A percentile compares a stretch with the other conserved stretches of the same genome.
These are phyloP conservation scores for Drosophila rufa DNA, from an alignment of 1,140 invertebrate species.

Conservation along the genomic window DNA sequence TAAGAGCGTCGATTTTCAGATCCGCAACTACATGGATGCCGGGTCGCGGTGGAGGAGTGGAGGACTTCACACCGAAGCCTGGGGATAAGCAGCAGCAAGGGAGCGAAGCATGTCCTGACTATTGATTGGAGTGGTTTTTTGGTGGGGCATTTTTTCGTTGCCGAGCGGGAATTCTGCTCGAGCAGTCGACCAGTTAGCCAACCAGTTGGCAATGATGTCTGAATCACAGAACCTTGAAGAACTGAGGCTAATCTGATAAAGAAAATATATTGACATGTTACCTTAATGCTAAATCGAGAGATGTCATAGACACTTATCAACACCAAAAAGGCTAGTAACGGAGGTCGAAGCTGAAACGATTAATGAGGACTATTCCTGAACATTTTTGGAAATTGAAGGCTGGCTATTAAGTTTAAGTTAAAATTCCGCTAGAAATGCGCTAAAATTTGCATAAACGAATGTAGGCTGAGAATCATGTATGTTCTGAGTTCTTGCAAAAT, in stretches of 20 bases:
- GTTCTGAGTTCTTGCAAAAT: too few species aligned
- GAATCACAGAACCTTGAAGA: conserved; percentile 1
- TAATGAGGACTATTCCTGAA: too few species aligned
- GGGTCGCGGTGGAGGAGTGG: background rate
- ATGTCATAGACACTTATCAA: too few species aligned
- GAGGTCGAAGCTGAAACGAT: too few species aligned
- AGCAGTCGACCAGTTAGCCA: conserved; percentile 7
- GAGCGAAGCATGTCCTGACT: conserved; percentile 51
- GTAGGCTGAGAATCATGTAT: too few species aligned
- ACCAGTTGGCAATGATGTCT: conserved; percentile 9
- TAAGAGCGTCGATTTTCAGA: conserved; percentile 51
- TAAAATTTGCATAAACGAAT: too few species aligned
- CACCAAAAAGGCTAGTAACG: too few species aligned
- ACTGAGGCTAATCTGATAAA: background rate
- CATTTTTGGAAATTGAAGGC: too few species aligned
- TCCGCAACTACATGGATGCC: conserved; percentile 24
- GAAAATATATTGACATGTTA: background rate
- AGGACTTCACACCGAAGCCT: background rate
- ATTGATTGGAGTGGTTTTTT: conserved; percentile 59
- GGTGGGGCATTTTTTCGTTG: conserved; percentile 14
- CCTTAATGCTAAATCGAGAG: too few species aligned
- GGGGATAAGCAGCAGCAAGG: conserved; percentile 31
- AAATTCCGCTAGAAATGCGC: too few species aligned
- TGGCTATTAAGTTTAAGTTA: too few species aligned
- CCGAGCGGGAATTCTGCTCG: conserved; percentile 8